Conservation (phyloP, 2,888 invertebrate genomes). For the Callosobruchus maculatus region DNA sequence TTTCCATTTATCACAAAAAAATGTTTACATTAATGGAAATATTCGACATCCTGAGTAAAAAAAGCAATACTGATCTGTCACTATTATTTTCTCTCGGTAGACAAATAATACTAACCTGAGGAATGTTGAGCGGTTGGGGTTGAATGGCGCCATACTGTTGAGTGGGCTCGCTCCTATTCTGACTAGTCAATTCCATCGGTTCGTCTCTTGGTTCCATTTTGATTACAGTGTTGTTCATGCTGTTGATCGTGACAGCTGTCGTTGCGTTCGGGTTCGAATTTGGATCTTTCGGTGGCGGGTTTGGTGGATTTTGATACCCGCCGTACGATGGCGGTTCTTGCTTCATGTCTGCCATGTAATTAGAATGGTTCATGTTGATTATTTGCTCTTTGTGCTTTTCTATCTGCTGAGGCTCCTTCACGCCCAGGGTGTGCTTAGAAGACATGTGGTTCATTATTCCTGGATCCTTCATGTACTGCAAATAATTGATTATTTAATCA, state of each 20-base stretch:
- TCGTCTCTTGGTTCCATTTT: constrained; percentile 48
- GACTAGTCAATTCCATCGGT: constrained; percentile 46
- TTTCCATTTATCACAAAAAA: too few species aligned
- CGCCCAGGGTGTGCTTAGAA: constrained; percentile 34
- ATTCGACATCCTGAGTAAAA: too few species aligned
- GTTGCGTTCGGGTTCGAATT: constrained; percentile 18
- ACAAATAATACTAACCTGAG: constrained; percentile 27
- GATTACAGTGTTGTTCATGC: constrained; percentile 31
- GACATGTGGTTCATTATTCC: constrained; percentile 29
- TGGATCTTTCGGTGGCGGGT: constrained; percentile 19
- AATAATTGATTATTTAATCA: too few species aligned
- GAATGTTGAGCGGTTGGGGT: constrained; percentile 42
- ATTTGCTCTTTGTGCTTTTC: constrained; percentile 37
- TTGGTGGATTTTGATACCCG: constrained; percentile 17
- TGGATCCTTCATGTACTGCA: constrained; percentile 34
- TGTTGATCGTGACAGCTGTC: constrained; percentile 22
- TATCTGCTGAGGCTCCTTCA: constrained; percentile 32
- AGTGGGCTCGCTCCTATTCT: constrained; percentile 24
- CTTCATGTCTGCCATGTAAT: constrained; percentile 34
- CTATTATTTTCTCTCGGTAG: too few species aligned
- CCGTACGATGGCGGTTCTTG: constrained; percentile 28
- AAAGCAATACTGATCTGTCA: too few species aligned
- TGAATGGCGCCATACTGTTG: constrained; percentile 10
- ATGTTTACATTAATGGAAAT: too few species aligned
- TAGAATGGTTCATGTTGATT: constrained; percentile 39